A percentile compares a stretch with the other conserved stretches of the same genome.
Evolutionary conservation across 1,140 invertebrate species (phyloP).

Genomic region (Tenebrio molitor): DNA sequence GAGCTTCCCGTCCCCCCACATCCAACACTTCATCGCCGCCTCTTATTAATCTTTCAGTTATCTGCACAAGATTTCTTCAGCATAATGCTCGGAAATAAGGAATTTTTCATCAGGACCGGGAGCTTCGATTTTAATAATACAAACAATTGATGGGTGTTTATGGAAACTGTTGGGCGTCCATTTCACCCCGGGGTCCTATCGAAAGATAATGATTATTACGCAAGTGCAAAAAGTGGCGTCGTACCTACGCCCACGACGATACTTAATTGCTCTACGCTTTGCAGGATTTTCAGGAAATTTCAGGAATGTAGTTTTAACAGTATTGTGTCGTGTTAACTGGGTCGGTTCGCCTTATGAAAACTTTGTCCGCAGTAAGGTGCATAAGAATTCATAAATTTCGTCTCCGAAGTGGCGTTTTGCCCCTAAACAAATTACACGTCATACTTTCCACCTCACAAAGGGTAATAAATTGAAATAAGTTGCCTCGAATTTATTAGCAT

Average conservation of each 20-base stretch:
- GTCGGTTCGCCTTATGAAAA: constrained; percentile 9
- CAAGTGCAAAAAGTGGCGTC: background rate
- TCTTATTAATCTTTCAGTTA: constrained; percentile 42
- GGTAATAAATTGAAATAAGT: constrained; percentile 20
- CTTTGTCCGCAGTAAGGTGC: constrained; percentile 9
- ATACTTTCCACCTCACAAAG: background rate
- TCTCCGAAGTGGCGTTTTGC: too few species aligned
- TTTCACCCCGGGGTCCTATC: background rate
- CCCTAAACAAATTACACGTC: constrained; percentile 23
- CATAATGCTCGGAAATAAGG: constrained; percentile 14
- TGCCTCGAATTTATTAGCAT: too few species aligned
- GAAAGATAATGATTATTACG: background rate
- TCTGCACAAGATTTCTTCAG: constrained; percentile 26
- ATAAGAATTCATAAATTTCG: constrained; percentile 19
- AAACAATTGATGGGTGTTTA: constrained; percentile 13
- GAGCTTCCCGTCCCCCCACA: constrained; percentile 5
- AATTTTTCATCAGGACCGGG: constrained; percentile 12
- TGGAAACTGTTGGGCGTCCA: background rate
- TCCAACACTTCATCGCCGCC: constrained; percentile 22
- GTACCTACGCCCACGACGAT: background rate
- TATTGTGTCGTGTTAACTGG: constrained; percentile 13
- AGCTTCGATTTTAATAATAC: background rate
- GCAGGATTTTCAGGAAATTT: background rate
- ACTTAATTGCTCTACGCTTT: too few species aligned
- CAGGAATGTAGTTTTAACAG: constrained; percentile 14